phyloP scores from a whole-genome alignment of 2,888 invertebrate genomes.

The Arctia plantaginis region DNA sequence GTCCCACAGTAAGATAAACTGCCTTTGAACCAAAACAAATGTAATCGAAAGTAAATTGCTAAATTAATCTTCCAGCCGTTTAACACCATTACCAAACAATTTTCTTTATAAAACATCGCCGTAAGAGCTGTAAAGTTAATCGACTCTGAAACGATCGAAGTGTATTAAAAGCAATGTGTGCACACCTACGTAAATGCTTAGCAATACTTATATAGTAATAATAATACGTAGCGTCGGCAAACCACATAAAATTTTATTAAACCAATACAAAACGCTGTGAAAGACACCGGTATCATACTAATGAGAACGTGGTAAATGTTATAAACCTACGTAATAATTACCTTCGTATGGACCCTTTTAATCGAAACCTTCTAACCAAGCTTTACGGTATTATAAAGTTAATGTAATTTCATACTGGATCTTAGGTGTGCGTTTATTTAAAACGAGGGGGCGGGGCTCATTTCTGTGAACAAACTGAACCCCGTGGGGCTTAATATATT shows the following conservation, averaged over 20 bases:
- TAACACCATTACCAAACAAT: background rate
- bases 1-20: constrained; percentile 4
- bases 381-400: constrained; percentile 67
- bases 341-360: constrained; percentile 71
- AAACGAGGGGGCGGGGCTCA: constrained; percentile 46
- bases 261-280: constrained; percentile 30
- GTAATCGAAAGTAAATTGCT: constrained; percentile 8
- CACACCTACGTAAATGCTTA: background rate
- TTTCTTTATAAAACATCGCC: background rate
- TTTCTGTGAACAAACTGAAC: constrained; percentile 27
- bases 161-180: constrained; percentile 9
- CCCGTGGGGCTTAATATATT: constrained; percentile 26
- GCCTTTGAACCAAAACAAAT: constrained; percentile 5
- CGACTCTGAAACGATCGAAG: background rate
- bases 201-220: constrained; percentile 5
- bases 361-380: constrained; percentile 67
- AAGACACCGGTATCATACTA: constrained; percentile 50
- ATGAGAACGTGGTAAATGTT: constrained; percentile 53
- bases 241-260: constrained; percentile 38
- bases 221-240: constrained; percentile 1
- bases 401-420: constrained; percentile 71
- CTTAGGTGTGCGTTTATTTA: constrained; percentile 68
- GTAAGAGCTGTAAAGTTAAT: constrained; percentile 11
- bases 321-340: constrained; percentile 67
- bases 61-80: constrained; percentile 2